These are phyloP conservation scores for Dendronephthya gigantea DNA, from an alignment of 64 coral and sea anemone species.

Conservation along the genomic window DNA sequence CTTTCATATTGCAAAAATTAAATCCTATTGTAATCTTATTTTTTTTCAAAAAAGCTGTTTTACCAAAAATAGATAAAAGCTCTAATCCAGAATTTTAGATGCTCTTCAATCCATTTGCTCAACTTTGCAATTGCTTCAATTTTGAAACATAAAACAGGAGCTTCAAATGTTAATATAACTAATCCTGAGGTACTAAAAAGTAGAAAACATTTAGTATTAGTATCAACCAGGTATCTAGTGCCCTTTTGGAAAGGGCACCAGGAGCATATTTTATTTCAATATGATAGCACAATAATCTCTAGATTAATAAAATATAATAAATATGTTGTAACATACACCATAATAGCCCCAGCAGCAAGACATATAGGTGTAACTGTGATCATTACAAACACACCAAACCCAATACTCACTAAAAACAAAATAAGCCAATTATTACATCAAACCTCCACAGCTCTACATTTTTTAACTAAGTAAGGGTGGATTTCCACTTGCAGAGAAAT, in stretches of 20 bases:
- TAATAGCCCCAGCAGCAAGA: constrained; percentile 64
- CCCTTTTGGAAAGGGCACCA: no score
- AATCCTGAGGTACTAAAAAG: constrained; percentile 52
- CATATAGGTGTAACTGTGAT: constrained; percentile 73
- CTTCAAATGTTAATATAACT: constrained; percentile 63
- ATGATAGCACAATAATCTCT: not conserved
- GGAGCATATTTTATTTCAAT: no score
- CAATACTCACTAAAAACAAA: constrained; percentile 52
- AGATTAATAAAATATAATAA: not conserved
- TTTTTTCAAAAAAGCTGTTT: not conserved
- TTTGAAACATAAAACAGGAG: constrained; percentile 66
- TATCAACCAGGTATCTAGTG: no score
- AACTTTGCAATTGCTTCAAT: constrained; percentile 50
- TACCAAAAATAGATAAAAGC: constrained; percentile 78
- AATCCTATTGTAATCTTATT: not conserved
- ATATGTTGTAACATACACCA: constrained; percentile 74
- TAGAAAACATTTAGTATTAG: not conserved
- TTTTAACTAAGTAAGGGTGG: no score
- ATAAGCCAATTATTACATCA: not conserved
- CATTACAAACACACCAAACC: constrained; percentile 78
- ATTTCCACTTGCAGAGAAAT: no score
- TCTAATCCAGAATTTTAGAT: constrained; percentile 93
- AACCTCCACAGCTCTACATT: not conserved
- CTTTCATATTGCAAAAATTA: no score
- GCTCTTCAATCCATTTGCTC: constrained; percentile 79